phyloP scores from a whole-genome alignment of 2,797 vertebrate species.

The Gallinago stenura region DNA sequence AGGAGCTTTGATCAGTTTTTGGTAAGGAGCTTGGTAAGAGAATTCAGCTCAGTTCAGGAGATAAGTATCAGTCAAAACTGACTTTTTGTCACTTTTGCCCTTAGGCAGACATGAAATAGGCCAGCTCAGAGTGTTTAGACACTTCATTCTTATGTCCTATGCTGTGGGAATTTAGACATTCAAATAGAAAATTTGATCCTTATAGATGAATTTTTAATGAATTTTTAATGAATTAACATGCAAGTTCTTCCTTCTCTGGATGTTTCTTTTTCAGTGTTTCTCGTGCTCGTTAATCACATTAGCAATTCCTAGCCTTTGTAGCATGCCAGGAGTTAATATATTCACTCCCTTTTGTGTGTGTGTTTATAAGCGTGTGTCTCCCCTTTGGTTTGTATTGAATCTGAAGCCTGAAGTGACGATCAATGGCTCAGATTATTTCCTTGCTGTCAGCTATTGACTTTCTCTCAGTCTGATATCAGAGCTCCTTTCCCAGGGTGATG shows the following conservation, averaged over 20 bases:
- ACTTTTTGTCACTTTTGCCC: background rate
- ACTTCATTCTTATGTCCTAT: background rate
- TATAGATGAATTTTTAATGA: background rate
- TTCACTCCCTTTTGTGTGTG: constrained; percentile 29
- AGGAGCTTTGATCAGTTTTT: background rate
- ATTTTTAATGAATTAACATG: background rate
- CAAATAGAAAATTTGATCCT: background rate
- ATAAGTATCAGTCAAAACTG: background rate
- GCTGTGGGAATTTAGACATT: background rate
- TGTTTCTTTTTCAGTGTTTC: background rate
- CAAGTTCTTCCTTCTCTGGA: background rate
- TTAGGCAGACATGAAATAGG: background rate
- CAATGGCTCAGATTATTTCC: constrained; percentile 84
- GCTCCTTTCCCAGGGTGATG: constrained; percentile 53
- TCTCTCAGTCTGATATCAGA: constrained; percentile 75
- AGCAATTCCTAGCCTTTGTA: background rate
- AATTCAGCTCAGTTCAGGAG: background rate
- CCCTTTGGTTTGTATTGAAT: constrained; percentile 76
- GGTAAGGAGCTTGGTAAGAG: background rate
- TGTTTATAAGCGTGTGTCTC: constrained; percentile 62
- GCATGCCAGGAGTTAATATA: constrained; percentile 39
- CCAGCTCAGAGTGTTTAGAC: background rate
- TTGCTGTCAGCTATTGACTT: constrained; percentile 85
- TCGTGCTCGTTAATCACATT: constrained; percentile 5
- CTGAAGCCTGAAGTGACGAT: constrained; percentile 80